Evolutionary conservation across 2,888 invertebrate species (phyloP), one percentile per base, ranked within the genome.

Genomic region (Venustoraphidia nigricollis): DNA sequence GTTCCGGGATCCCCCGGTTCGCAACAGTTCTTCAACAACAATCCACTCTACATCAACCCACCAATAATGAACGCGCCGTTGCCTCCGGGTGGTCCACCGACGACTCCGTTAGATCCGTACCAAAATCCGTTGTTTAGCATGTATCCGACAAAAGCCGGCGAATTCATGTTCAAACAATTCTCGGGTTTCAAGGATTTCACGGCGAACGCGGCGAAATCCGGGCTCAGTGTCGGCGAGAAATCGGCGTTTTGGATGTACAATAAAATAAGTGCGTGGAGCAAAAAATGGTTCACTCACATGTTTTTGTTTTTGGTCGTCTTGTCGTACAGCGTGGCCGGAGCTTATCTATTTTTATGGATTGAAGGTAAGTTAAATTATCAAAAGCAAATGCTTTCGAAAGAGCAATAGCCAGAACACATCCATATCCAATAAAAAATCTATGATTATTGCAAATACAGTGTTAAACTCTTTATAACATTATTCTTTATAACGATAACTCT

Each of bases 271-370:
- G 69, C 77, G 48, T 78, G 81, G 70, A 90, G 89, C 2, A 80
- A 77, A 59, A 78, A 77, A 60, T 91, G 91, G 90, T 90, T 92
- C 62, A 91, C 91, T 38, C 91, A 92, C 66, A 78, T 89, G 52
- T 90, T 90, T 64, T 73, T 93, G 58, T 76, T 85, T 57, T 62
- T 86, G 56, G 79, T 91, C 56, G 75, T 93, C 51, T 68, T 81
- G 47, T 64, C 81, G 47, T 94, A 91, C 65, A 89, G 85, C 58
- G 69, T 85, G 50, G 77, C 84, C 35, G 94, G 94, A 34, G 93
- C 90, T 2, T 67, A 79, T 43, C 67, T 90, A 36, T 92, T 94
- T 64, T 73, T 79, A 58, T 73, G 80, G 46, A 70, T 92, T 41
- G 92, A 92, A 73, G 82, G 87, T 83, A 60, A 75, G 65, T 61